phyloP scores from a whole-genome alignment of 2,797 vertebrate genomes.

The Pampus argenteus region DNA sequence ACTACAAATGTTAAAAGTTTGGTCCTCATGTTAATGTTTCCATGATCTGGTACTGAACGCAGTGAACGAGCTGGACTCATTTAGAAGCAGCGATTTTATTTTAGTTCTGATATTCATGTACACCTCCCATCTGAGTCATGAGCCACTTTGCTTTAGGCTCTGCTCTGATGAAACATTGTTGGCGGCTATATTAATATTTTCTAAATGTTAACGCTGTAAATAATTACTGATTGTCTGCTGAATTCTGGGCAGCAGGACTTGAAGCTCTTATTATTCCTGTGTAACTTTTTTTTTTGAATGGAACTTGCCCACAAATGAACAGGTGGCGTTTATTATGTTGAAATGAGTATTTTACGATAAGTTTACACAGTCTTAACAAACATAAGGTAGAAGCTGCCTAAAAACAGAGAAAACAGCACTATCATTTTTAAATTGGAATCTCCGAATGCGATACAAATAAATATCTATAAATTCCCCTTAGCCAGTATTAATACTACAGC shows the following conservation, averaged over 20 bases:
- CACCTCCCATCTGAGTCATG: not conserved
- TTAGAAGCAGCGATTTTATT: too few relatives aligned
- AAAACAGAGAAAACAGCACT: not conserved
- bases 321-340: not conserved
- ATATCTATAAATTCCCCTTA: not conserved
- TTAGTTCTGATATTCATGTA: not conserved
- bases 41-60: too few relatives aligned
- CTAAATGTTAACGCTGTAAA: not conserved
- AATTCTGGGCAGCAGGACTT: conserved; percentile 8
- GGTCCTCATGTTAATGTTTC: too few relatives aligned
- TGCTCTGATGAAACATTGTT: not conserved
- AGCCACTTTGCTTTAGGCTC: not conserved
- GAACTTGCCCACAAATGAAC: not conserved
- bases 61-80: too few relatives aligned
- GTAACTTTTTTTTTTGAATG: not conserved
- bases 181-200: conserved; percentile 11
- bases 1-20: too few relatives aligned
- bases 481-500: conserved; percentile 24
- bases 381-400: not conserved
- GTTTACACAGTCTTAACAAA: not conserved
- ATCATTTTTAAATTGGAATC: not conserved
- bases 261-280: not conserved
- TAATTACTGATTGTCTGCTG: conserved; percentile 11
- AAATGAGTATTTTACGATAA: not conserved
- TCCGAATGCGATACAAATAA: conserved; percentile 10